phyloP scores from a whole-genome alignment of 2,797 vertebrate genomes.

The Alcedo quadribrachys region DNA sequence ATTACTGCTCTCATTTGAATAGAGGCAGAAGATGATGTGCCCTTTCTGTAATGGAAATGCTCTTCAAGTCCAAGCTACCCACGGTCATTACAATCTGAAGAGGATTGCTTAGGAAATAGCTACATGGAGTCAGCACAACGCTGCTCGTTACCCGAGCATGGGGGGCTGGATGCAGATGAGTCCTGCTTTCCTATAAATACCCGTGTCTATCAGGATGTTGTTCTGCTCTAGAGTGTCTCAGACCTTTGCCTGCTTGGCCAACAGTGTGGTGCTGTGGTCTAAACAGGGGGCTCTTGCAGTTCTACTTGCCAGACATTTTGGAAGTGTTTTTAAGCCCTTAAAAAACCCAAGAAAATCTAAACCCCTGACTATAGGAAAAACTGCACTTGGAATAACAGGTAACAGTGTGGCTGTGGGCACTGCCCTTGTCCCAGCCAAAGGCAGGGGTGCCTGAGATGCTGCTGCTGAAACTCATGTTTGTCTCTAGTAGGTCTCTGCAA shows the following conservation, averaged over 20 bases:
- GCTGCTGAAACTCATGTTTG: neutral
- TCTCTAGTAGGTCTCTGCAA: neutral
- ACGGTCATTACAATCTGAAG: constrained; percentile 39
- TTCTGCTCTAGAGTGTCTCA: neutral
- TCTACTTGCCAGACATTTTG: neutral
- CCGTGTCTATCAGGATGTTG: neutral
- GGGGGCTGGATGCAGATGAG: neutral
- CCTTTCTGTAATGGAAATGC: constrained; percentile 58
- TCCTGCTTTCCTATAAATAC: neutral
- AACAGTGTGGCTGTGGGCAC: neutral
- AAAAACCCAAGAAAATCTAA: neutral
- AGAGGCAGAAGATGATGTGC: constrained; percentile 43
- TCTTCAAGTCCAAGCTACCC: constrained; percentile 40
- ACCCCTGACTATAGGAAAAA: neutral
- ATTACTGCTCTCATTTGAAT: constrained; percentile 60
- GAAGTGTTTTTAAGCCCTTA: neutral
- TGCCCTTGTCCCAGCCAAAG: accelerated
- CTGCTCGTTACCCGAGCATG: neutral
- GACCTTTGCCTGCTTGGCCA: neutral
- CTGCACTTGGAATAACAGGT: neutral
- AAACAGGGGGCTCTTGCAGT: neutral
- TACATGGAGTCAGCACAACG: neutral
- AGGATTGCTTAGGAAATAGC: constrained; percentile 26
- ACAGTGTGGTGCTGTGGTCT: neutral
- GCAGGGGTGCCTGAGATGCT: accelerated